Conservation (phyloP, 1,140 invertebrate genomes). For the Drosophila eugracilis region DNA sequence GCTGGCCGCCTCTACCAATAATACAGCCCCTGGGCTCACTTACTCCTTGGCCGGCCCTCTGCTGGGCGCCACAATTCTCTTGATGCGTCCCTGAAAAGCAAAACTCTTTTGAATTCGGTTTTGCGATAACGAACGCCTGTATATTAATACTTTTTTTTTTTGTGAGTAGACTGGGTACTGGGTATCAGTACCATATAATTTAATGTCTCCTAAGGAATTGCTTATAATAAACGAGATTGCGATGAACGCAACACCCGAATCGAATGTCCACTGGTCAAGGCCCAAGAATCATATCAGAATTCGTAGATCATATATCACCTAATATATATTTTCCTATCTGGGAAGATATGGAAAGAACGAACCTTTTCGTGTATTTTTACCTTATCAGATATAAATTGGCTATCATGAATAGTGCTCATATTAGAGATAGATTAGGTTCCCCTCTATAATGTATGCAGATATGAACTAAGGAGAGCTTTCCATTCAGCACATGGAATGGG, state of each 20-base stretch:
- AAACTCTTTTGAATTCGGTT: not conserved
- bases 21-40: conserved; percentile 16
- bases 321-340: no score
- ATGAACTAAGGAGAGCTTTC: no score
- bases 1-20: conserved; percentile 41
- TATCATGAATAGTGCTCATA: no score
- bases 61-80: conserved; percentile 19
- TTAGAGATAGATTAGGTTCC: no score
- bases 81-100: conserved; percentile 33
- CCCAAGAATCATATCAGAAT: not conserved
- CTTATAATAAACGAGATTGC: conserved; percentile 42
- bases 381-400: no score
- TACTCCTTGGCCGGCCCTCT: conserved; percentile 20
- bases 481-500: not conserved
- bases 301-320: no score
- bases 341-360: no score
- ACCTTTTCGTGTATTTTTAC: no score
- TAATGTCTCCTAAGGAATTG: conserved; percentile 43
- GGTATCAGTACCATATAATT: conserved; percentile 41
- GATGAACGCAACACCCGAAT: conserved; percentile 7
- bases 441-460: no score
- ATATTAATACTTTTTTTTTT: conserved; percentile 14
- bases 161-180: conserved; percentile 2
- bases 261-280: not conserved
- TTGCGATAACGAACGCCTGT: conserved; percentile 19